Evolutionary conservation across 2,888 invertebrate genomes (phyloP).

Genomic region (Polyommatus icarus): DNA sequence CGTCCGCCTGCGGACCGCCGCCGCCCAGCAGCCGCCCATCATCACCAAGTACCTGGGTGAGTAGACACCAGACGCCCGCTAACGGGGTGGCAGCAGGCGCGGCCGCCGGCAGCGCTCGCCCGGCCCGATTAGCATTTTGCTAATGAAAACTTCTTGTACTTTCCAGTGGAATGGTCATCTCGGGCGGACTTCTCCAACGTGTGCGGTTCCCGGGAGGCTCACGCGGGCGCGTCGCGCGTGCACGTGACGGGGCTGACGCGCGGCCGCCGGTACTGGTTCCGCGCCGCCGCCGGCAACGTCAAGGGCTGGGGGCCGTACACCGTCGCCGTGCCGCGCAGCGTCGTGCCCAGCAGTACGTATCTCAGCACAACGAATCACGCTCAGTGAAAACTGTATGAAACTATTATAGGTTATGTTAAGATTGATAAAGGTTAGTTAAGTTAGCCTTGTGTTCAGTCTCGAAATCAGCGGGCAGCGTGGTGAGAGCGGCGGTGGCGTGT

Average conservation of each 20-base stretch:
- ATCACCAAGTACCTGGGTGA: constrained; percentile 95
- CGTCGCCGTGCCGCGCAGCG: constrained; percentile 89
- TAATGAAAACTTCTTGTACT: no score
- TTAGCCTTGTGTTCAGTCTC: no score
- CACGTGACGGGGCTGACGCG: constrained; percentile 86
- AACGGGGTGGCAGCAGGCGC: no score
- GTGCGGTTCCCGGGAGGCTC: constrained; percentile 88
- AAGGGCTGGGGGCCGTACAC: constrained; percentile 93
- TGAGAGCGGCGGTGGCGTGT: no score
- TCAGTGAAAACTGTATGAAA: not conserved
- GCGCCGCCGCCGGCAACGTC: constrained; percentile 95
- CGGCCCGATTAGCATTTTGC: no score
- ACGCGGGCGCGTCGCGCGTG: constrained; percentile 63
- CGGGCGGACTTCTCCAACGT: constrained; percentile 90
- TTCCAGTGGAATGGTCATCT: constrained; percentile 95
- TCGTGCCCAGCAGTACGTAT: constrained; percentile 93
- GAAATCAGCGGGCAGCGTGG: no score
- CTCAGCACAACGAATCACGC: not conserved
- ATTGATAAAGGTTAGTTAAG: no score
- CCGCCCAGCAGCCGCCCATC: constrained; percentile 86
- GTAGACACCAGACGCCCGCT: no score
- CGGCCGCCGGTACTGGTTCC: constrained; percentile 92
- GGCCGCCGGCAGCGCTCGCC: no score
- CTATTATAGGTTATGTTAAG: not conserved
- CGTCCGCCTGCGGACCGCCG: constrained; percentile 82